phyloP scores from a whole-genome alignment of 2,113 vertebrate species.

The Phalacrocorax carbo region DNA sequence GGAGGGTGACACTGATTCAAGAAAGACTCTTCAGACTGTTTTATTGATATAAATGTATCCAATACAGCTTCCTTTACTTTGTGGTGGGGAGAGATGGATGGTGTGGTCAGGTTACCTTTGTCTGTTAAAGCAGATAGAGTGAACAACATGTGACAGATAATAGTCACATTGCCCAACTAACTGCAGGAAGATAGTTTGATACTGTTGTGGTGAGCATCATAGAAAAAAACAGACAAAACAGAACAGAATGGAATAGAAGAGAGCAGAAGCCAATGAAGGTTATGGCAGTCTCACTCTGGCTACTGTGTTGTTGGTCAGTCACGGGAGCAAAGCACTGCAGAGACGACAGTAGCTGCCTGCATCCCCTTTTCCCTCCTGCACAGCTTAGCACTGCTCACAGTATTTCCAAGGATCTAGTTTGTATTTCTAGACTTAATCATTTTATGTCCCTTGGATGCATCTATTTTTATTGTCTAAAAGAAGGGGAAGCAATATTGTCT shows the following conservation, averaged over 20 bases:
- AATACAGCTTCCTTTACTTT: background rate
- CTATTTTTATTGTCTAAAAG: background rate
- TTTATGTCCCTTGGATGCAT: background rate
- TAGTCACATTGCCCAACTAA: background rate
- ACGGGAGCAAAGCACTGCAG: background rate
- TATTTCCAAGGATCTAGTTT: background rate
- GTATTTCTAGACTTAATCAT: background rate
- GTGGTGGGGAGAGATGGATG: background rate
- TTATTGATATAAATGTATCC: background rate
- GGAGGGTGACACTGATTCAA: background rate
- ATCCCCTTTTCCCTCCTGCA: background rate
- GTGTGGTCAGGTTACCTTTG: background rate
- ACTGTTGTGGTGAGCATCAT: background rate
- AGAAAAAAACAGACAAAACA: background rate
- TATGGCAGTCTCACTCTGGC: accelerated
- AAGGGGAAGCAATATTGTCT: background rate
- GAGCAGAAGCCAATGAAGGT: background rate
- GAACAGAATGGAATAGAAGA: background rate
- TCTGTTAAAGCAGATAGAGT: background rate
- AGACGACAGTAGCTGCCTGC: background rate
- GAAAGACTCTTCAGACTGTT: background rate
- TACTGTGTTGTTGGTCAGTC: background rate
- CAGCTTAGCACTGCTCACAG: background rate
- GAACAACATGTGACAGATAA: background rate
- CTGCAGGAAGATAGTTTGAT: background rate